Evolutionary conservation across 2,113 vertebrate species (phyloP).

Genomic region (Apodemus speciosus): DNA sequence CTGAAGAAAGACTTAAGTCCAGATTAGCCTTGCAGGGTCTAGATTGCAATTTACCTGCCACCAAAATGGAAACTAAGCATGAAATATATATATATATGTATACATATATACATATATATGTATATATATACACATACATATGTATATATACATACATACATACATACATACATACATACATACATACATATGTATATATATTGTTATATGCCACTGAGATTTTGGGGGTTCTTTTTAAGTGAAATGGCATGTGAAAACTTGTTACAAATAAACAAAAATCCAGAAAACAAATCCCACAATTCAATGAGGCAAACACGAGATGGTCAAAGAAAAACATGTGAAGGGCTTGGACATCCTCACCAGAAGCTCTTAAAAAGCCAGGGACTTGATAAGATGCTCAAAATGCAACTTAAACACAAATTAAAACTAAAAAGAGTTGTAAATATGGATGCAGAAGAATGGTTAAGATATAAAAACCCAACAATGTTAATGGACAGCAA

Average conservation of each 20-base stretch:
- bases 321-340: background rate
- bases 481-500: background rate
- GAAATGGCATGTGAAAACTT: background rate
- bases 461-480: background rate
- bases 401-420: constrained; percentile 28
- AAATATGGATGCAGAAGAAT: background rate
- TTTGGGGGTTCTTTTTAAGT: background rate
- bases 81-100: background rate
- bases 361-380: background rate
- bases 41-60: background rate
- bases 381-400: background rate
- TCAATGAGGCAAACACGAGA: background rate
- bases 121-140: too few species aligned
- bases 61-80: background rate
- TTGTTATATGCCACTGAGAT: background rate
- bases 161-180: too few species aligned
- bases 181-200: too few species aligned
- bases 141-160: too few species aligned
- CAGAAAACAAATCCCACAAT: background rate
- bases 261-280: background rate
- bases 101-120: too few species aligned
- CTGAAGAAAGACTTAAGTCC: background rate
- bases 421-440: constrained; percentile 14
- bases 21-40: background rate
- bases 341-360: background rate